Percentiles rank a stretch among this genome's conserved stretches.
Evolutionary conservation across 2,888 invertebrate species (phyloP).

Genomic region (Meandrusa payeni): DNA sequence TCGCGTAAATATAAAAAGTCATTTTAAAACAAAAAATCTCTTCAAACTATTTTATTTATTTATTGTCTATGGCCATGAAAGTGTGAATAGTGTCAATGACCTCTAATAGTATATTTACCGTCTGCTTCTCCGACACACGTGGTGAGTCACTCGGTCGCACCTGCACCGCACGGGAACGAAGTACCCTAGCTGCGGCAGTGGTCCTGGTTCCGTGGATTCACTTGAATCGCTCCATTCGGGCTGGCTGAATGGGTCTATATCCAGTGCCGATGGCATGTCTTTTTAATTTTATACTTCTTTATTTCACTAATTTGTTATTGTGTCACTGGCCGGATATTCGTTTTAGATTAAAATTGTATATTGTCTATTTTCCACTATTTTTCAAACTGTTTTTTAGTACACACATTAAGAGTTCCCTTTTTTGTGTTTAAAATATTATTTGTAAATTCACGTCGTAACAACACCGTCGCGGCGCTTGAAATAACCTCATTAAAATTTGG

Average conservation of each 20-base stretch:
- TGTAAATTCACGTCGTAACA: slow-evolving; percentile 31
- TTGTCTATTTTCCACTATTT: no score
- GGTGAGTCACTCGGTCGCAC: slow-evolving; percentile 60
- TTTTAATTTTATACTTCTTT: slow-evolving; percentile 8
- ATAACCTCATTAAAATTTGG: slow-evolving; percentile 40
- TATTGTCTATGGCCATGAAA: no score
- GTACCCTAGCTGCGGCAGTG: slow-evolving; percentile 80
- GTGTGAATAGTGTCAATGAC: slow-evolving; percentile 5
- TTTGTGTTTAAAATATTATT: slow-evolving; percentile 22
- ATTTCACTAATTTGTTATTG: no score
- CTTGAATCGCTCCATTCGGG: slow-evolving; percentile 75
- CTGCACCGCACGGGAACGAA: slow-evolving; percentile 80
- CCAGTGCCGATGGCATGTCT: slow-evolving; percentile 66
- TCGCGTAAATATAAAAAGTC: no score
- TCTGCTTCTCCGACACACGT: slow-evolving; percentile 73
- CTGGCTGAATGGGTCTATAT: slow-evolving; percentile 64
- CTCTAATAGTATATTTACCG: slow-evolving; percentile 45
- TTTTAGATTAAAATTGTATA: no score
- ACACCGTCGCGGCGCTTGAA: slow-evolving; percentile 34
- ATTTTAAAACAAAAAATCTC: no score
- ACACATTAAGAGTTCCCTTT: neutral
- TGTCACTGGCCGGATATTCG: no score
- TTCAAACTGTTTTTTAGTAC: no score
- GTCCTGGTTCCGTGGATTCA: slow-evolving; percentile 61
- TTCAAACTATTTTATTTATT: no score